Base-by-base conservation (phyloP, 2,888 invertebrate species). In the Dolichomitus sp. region DNA sequence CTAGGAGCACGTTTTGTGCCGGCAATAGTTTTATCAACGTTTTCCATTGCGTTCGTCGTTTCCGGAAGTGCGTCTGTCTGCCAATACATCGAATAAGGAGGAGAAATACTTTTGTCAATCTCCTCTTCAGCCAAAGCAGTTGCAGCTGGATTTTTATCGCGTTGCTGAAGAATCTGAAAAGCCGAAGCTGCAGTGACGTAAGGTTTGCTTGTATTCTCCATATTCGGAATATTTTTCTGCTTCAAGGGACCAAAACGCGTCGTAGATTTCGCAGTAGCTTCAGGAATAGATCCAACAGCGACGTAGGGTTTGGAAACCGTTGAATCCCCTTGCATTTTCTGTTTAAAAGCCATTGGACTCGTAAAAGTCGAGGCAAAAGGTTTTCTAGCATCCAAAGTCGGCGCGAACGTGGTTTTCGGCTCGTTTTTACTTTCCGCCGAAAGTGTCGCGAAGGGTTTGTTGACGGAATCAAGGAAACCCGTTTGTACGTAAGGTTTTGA, bases 401-500 rank as follows among this genome's bases (percentile, higher is more conserved):
- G 72, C 5, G 87, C 86, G 59, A 87, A 84, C 1, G 80, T 9
- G 9, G 54, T 19, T 7, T 69, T 65, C 68, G 54, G 63, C 65
- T 65, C 42, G 86, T 68, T 40, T 84, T 83, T 37, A 6, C 17
- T 48, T 0, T 42, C 42, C 14, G 11, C 14, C 3, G 80, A 11
- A 30, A 66, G 33, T 11, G 68, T 23, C 1, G 52, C 2, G 33
- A 83, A 80, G n/a, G 52, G 85, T 57, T 89, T 88, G 48, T 87
- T 88, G 27, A 85, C 52, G 2, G 88, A 59, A 17, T 90, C 90
- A 7, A 90, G 87, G 12, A 91, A 79, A 30, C 90, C 90, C 9
- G 90, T 88, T 65, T 91, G 91, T 0, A 92, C 92, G 54, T 92
- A 92, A 0, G 92, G 90, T 61, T 91, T 90, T 9, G 85, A 82